Base-by-base conservation (phyloP, 2,888 invertebrate species). In the Caenorhabditis macrosperma region DNA sequence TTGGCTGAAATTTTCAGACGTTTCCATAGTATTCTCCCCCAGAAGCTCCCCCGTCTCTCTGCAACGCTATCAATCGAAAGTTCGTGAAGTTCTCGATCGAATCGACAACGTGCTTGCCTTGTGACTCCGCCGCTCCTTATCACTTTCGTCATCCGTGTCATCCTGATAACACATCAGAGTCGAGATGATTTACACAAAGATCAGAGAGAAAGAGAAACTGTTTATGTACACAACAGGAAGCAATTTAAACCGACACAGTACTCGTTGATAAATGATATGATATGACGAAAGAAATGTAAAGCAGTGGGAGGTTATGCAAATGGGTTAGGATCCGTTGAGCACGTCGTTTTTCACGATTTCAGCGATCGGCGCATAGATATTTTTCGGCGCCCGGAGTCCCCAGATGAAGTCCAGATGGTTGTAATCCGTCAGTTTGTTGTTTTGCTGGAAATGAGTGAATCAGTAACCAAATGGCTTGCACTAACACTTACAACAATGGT, bases 351-450 rank as follows among this genome's bases (percentile, higher is more conserved):
- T 78, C 33, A 83, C 55, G 7, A 83, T 75, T 26, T 82, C 77
- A 48, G 83, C 82, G 30, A 86, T 82, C 1, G 85, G 84, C 20
- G 76, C 66, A 59, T 86, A 86, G 64, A 86, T 85, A 33, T 86
- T 83, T 15, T 81, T 67, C 3, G 86, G 80, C 6, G 86, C 86
- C 46, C 82, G 78, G 33, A 84, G 69, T 52, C 86, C 86, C 86
- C 86, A 86, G 48, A 85, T 86, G 69, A 85, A 86, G 57, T 86
- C 86, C 24, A 89, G 85, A 74, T 86, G 86, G 46, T 86, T 85
- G 64, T 83, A 86, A 15, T 83, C 85, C 9, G 61, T 41, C 54
- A 84, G 60, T 17, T 79, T 60, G 52, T 82, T 81, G 75, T 82
- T 85, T 60, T 75, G 64, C 66, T 77, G 60, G 52, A 80, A 52